A percentile compares a stretch with the other conserved stretches of the same genome.
These are phyloP conservation scores for Cryptus armator DNA, from an alignment of 2,888 invertebrate species.

Conservation along the genomic window DNA sequence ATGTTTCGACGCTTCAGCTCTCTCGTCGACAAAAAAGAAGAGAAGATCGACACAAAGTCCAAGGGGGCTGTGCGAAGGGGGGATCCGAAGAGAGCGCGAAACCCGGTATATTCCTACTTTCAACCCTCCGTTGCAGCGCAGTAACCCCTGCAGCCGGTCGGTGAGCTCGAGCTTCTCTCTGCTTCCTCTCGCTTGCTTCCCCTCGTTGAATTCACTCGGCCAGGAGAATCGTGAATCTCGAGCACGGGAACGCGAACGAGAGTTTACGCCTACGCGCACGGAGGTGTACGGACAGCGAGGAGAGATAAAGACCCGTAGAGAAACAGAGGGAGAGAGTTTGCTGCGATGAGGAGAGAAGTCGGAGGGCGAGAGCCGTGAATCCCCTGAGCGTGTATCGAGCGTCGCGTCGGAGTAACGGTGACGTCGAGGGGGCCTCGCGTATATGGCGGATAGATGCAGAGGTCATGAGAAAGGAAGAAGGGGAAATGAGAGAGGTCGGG, in stretches of 20 bases:
- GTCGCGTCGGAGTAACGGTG: conserved; percentile 62
- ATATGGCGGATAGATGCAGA: conserved; percentile 16
- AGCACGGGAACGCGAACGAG: conserved; percentile 55
- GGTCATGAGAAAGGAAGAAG: conserved; percentile 25
- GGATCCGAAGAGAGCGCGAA: conserved; percentile 8
- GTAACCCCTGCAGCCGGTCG: conserved; percentile 28
- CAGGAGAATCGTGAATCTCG: conserved; percentile 64
- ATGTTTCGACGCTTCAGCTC: conserved; percentile 36
- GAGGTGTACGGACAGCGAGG: conserved; percentile 29
- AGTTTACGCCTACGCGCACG: conserved; percentile 54
- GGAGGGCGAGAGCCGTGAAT: conserved; percentile 40
- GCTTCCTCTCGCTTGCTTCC: conserved; percentile 9
- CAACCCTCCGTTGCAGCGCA: conserved; percentile 44
- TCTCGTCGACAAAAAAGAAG: conserved; percentile 37
- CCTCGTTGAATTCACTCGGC: conserved; percentile 59
- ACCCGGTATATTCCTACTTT: conserved; percentile 49
- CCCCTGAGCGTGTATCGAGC: conserved; percentile 61
- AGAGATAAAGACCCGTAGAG: conserved; percentile 42
- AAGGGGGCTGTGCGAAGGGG: neutral
- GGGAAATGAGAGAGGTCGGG: conserved; percentile 9
- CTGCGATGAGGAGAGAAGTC: conserved; percentile 9
- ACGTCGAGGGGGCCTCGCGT: conserved; percentile 39
- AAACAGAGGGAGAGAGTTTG: conserved; percentile 46
- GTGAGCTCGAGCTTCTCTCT: conserved; percentile 17
- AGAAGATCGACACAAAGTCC: conserved; percentile 42